Conservation (phyloP, 1,140 invertebrate genomes). For the Lethocerus indicus region DNA sequence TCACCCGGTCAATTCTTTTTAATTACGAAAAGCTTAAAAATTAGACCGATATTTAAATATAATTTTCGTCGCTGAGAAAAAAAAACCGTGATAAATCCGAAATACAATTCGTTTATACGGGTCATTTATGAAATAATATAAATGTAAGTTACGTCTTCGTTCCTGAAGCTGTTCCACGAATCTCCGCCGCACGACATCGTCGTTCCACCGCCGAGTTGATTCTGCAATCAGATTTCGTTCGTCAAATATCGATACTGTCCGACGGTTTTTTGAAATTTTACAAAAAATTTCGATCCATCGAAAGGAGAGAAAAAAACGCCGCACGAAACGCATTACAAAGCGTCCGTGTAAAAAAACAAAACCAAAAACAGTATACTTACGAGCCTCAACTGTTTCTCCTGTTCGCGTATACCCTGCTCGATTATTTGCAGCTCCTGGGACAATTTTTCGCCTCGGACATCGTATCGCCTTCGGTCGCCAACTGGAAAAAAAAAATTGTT, state of each 20-base stretch:
- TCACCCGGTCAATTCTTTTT: too few species aligned
- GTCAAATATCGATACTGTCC: too few species aligned
- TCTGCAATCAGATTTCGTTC: too few species aligned
- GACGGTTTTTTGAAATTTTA: too few species aligned
- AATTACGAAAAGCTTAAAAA: too few species aligned
- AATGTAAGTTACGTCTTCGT: too few species aligned
- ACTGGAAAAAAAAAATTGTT: conserved; percentile 20
- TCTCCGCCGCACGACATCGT: not conserved
- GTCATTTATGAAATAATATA: too few species aligned
- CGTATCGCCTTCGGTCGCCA: conserved; percentile 29
- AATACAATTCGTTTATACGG: too few species aligned
- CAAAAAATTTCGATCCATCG: too few species aligned
- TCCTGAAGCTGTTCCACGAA: conserved; percentile 12
- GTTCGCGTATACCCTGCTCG: conserved; percentile 45
- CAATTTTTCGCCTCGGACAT: conserved; percentile 36
- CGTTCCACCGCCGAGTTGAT: not conserved
- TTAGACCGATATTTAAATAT: too few species aligned
- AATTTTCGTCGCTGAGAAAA: too few species aligned
- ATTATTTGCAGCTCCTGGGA: conserved; percentile 44
- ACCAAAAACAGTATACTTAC: conserved; percentile 20
- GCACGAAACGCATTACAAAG: not conserved
- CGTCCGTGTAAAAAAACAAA: not conserved
- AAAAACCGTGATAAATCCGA: too few species aligned
- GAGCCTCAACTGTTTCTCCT: conserved; percentile 40
- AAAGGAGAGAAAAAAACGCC: not conserved